Evolutionary conservation across 37 sponge, comb jelly and placozoan genomes (phyloP), one percentile per base, ranked within the genome.

Genomic region (Corticium candelabrum): DNA sequence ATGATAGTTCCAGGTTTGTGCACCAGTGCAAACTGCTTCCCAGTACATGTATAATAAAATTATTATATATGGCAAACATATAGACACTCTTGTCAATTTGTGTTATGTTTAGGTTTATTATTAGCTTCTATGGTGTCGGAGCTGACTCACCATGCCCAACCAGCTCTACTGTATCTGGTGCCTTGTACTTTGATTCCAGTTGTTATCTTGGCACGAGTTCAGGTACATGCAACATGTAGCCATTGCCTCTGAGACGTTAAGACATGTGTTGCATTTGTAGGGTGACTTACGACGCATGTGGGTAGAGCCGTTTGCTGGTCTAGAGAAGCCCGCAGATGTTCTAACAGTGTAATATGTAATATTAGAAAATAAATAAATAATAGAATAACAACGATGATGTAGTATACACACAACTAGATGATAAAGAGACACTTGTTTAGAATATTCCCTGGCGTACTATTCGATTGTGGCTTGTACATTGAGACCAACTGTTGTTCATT

Each of bases 121-220:
- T 29, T 80, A 0, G 86, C 90, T 1, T 73, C 77, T 36, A 0
- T 85, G 5, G 77, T 79, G 1, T 77, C 81, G 3, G 89, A 88
- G 33, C 39, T 77, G 38, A 68, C 30, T 27, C 39, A 50, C 31
- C 71, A 79, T 0, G 83, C 90, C 39, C 90, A 89, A 62, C 90
- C 90, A 7, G 90, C 90, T 40, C 83, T 89, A 4, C 86, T 89
- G 43, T 89, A 89, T 73, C 77, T 89, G 3, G 90, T 89, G 34
- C 90, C 90, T 0, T 67, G 84, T 36, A 72, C 79, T 1, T 77
- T 89, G 3, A 7, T 89, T 32, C 90, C 90, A n/a, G 67, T 88
- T 1, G 15, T 85, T 3, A 2, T 82, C 72, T 84, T 84, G 39
- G 89, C 89, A 7, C 31, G 34, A 7, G 11, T 88, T 0, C 89